These are phyloP conservation scores for Melanotaenia nigrans DNA, from an alignment of 2,797 vertebrate genomes.

Conservation along the genomic window DNA sequence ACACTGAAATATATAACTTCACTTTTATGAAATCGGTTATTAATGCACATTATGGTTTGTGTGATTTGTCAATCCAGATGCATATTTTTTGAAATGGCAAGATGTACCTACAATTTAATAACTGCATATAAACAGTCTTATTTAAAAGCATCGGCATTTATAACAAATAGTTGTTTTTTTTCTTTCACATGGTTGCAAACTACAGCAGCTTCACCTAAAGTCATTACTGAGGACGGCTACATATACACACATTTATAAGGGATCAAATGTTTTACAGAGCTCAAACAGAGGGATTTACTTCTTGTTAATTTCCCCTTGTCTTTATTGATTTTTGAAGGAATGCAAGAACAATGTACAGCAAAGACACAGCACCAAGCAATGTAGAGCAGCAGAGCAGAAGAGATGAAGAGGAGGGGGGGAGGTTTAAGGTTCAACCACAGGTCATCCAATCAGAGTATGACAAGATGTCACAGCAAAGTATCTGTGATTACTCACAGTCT, in stretches of 20 bases:
- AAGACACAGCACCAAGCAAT: constrained; percentile 95
- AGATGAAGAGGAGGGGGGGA: constrained; percentile 58
- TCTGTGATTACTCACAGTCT: constrained; percentile 43
- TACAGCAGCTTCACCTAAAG: neutral
- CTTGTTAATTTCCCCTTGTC: constrained; percentile 43
- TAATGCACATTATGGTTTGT: neutral
- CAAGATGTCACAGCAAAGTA: constrained; percentile 41
- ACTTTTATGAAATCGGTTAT: neutral
- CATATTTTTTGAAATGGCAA: neutral
- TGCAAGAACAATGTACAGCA: constrained; percentile 92
- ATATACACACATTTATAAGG: neutral
- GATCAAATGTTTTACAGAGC: neutral
- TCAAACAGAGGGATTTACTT: constrained; percentile 34
- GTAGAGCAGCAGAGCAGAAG: constrained; percentile 78
- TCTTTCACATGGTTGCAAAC: neutral
- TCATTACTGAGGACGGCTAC: neutral
- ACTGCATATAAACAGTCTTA: neutral
- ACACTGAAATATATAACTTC: neutral
- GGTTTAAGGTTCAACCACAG: constrained; percentile 59
- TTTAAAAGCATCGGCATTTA: neutral
- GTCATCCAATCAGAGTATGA: constrained; percentile 52
- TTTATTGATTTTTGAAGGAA: constrained; percentile 92
- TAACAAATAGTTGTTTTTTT: neutral
- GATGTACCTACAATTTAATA: neutral
- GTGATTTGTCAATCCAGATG: neutral